Evolutionary conservation across 2,113 vertebrate species (phyloP).

Genomic region (Pimephales promelas): DNA sequence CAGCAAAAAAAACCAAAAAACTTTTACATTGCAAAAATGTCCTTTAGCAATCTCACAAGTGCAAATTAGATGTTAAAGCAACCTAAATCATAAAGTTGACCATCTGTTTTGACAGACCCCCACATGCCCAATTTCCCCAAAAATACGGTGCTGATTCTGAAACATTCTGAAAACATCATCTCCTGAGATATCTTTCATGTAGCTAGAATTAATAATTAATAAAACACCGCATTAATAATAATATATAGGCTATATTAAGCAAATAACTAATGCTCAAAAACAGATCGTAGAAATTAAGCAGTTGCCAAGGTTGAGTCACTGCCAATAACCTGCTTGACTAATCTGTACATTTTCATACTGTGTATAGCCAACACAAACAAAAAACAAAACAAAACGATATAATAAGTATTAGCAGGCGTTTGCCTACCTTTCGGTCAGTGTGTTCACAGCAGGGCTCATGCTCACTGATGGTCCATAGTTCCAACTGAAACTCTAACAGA

Average conservation of each 20-base stretch:
- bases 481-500: not conserved
- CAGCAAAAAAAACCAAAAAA: not conserved
- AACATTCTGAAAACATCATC: not conserved
- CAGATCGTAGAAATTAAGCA: no score
- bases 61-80: no score
- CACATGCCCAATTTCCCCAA: not conserved
- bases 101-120: not conserved
- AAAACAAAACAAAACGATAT: not conserved
- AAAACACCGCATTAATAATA: not conserved
- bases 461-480: slow-evolving; percentile 19
- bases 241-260: not conserved
- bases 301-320: not conserved
- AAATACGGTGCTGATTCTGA: not conserved
- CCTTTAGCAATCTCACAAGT: no score
- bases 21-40: not conserved
- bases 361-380: no score
- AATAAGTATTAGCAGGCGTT: not conserved
- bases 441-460: not conserved
- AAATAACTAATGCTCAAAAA: not conserved
- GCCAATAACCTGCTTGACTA: not conserved
- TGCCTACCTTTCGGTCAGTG: slow-evolving; percentile 9
- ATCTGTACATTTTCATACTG: not conserved
- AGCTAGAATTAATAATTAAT: not conserved
- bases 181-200: not conserved
- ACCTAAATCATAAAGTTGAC: no score